Percentiles rank a stretch among this genome's conserved stretches.
phyloP scores from a whole-genome alignment of 2,888 invertebrate genomes.

The Altica lythri region DNA sequence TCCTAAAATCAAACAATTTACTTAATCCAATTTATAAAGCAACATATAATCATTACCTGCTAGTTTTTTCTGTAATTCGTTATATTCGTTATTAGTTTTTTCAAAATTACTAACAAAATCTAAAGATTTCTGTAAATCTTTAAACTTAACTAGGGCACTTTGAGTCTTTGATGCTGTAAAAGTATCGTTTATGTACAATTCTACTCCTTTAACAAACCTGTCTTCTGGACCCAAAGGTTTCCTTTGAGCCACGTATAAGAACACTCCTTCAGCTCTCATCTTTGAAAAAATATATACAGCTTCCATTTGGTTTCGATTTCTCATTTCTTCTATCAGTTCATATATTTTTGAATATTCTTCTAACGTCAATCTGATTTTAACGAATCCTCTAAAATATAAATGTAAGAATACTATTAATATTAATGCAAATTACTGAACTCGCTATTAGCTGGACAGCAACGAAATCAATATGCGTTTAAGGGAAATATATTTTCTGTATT shows the following conservation, averaged over 20 bases:
- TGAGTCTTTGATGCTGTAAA: constrained; percentile 31
- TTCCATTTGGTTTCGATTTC: constrained; percentile 37
- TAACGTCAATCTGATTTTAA: constrained; percentile 47
- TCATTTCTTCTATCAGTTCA: constrained; percentile 42
- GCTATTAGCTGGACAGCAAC: no score
- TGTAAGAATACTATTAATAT: no score
- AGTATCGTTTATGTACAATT: constrained; percentile 37
- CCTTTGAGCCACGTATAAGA: constrained; percentile 42
- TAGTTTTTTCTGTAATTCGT: constrained; percentile 36
- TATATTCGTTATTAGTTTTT: constrained; percentile 38
- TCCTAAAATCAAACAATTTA: constrained; percentile 25
- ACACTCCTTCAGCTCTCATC: constrained; percentile 45
- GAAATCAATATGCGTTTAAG: no score
- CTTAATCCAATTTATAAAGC: background rate
- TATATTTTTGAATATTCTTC: constrained; percentile 43
- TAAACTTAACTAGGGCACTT: constrained; percentile 33
- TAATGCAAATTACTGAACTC: no score
- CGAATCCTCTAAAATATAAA: constrained; percentile 42
- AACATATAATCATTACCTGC: constrained; percentile 30
- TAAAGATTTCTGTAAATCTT: constrained; percentile 30
- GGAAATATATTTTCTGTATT: no score
- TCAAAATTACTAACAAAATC: constrained; percentile 26
- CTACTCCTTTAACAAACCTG: constrained; percentile 36
- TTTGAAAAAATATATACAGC: constrained; percentile 46
- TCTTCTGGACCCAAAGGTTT: constrained; percentile 41